Conservation (phyloP, 1,140 invertebrate genomes). For the Lordiphosa stackelbergi region DNA sequence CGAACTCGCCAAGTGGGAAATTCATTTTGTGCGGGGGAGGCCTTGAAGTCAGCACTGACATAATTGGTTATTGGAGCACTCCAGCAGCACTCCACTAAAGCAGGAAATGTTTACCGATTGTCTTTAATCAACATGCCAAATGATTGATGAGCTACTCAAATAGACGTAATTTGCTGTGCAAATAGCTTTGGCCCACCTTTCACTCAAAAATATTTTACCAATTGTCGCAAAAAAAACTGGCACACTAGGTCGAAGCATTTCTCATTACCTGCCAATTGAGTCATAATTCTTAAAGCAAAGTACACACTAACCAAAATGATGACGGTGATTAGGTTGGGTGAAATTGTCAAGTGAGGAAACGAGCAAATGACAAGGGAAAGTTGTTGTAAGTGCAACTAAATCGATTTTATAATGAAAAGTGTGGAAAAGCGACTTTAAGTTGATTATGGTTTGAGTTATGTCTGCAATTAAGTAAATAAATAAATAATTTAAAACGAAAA, state of each 20-base stretch:
- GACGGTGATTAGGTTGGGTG: constrained; percentile 2
- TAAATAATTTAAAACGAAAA: no score
- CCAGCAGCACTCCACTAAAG: constrained; percentile 18
- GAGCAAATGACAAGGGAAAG: constrained; percentile 26
- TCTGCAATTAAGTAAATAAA: no score
- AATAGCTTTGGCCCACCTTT: constrained; percentile 52
- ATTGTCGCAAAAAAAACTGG: constrained; percentile 28
- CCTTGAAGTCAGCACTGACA: constrained; percentile 28
- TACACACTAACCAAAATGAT: constrained; percentile 8
- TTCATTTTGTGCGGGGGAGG: constrained; percentile 16
- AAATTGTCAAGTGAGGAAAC: neutral
- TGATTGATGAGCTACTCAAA: constrained; percentile 55
- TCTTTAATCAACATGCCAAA: constrained; percentile 38
- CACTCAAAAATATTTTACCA: constrained; percentile 33
- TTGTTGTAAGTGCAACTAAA: neutral
- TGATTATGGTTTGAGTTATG: no score
- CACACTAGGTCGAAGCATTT: constrained; percentile 38
- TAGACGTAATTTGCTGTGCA: constrained; percentile 31
- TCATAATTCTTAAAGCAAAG: constrained; percentile 24
- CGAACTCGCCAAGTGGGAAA: constrained; percentile 32
- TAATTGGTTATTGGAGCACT: constrained; percentile 62
- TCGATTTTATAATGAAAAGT: constrained; percentile 1
- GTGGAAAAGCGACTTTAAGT: neutral
- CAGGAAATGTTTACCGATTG: constrained; percentile 55
- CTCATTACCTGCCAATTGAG: constrained; percentile 47